Percentiles rank a stretch among this genome's conserved stretches.
Evolutionary conservation across 2,113 vertebrate genomes (phyloP).

Genomic region (Lepus europaeus): DNA sequence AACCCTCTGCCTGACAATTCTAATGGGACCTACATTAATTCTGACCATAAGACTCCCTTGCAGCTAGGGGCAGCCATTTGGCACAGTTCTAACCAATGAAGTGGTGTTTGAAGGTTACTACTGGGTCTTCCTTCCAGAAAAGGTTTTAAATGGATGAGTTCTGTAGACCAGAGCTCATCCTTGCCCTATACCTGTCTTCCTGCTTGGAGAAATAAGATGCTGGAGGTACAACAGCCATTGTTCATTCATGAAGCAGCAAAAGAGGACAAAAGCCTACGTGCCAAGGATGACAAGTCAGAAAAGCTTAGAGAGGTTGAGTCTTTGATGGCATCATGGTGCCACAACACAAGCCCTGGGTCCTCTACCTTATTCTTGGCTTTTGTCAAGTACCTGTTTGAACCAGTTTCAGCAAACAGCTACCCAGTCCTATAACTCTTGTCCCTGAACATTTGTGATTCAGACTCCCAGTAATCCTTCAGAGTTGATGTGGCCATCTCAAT

Average conservation of each 20-base stretch:
- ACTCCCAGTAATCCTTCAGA: slow-evolving; percentile 31
- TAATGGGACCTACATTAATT: not conserved
- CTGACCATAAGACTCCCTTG: not conserved
- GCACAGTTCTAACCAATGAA: not conserved
- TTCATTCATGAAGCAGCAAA: slow-evolving; percentile 28
- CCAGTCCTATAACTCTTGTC: not conserved
- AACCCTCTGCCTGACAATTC: not conserved
- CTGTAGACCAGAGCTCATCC: not conserved
- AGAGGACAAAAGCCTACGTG: not conserved
- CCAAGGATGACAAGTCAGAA: not conserved
- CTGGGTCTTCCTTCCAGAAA: not conserved
- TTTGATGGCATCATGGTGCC: not conserved
- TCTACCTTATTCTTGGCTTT: not conserved
- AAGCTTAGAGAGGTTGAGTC: not conserved
- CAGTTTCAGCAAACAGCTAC: not conserved
- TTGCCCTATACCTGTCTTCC: not conserved
- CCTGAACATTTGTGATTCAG: not conserved
- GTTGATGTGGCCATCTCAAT: not conserved
- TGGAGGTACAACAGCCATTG: not conserved
- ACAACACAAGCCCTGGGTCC: not conserved
- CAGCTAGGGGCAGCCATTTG: not conserved
- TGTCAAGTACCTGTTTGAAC: slow-evolving; percentile 23
- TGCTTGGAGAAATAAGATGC: not conserved
- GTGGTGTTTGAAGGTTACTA: not conserved
- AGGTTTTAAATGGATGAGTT: not conserved